Evolutionary conservation across 2,797 vertebrate species (phyloP), one percentile per base, ranked within the genome.

Genomic region (Eulemur rubriventer): DNA sequence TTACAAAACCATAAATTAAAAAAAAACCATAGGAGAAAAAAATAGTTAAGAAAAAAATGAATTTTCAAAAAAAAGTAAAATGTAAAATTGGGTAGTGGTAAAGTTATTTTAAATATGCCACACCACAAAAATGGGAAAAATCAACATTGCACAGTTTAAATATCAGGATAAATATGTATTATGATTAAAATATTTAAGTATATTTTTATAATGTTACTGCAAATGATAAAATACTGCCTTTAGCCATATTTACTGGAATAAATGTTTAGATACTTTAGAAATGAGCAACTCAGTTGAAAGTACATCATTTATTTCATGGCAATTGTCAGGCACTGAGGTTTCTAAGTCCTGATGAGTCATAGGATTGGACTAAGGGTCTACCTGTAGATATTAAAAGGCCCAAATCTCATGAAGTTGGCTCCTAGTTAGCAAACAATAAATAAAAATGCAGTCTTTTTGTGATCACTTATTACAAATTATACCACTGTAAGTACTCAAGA

Each of bases 311-410:
- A 33, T 20, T 85, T 95, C 24, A 67, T 38, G 22, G 41, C 16
- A 86, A 43, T 69, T 82, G 3, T 81, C 61, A 91, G 38, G 75
- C 65, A 83, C 33, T 89, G 78, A 55, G 33, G 92, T 89, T 63
- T 94, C 16, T 79, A 93, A 89, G 67, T 94, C 70, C 59, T 97
- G 95, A 93, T 91, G 91, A 97, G 72, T 97, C 96, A 96, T 79
- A 46, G 63, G 55, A 96, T 24, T 65, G 50, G 91, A 52, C 83
- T 67, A 94, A 52, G 20, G 24, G 6, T 94, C 70, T 73, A 82
- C 83, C 41, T 96, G 35, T 75, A 89, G 48, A 65, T 76, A 76
- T 14, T 26, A 80, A 70, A 89, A 94, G 86, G 83, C 87, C 83
- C 20, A 65, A 46, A 85, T 91, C 52, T 88, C 72, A 82, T n/a